Conservation (phyloP, 35 echinoderm and acorn worm species). For the Hemicentrotus pulcherrimus region DNA sequence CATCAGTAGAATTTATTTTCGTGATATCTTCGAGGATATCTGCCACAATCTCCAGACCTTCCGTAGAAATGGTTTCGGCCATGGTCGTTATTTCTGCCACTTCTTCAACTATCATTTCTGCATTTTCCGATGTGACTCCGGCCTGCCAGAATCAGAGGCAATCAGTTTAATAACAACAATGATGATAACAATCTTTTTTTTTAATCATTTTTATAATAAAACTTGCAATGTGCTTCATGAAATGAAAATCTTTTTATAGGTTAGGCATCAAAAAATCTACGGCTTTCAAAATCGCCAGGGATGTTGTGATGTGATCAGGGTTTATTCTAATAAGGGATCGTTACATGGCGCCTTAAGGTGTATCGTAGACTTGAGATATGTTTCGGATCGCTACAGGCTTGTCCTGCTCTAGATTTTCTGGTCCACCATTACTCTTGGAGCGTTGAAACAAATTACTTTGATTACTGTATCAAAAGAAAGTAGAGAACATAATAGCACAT, state of each 20-base stretch:
- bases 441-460: background rate
- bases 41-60: background rate
- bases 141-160: background rate
- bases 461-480: background rate
- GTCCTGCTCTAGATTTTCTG: background rate
- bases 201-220: no score
- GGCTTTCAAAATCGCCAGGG: no score
- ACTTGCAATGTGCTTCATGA: no score
- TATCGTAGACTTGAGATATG: background rate
- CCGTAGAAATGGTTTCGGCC: background rate
- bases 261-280: no score
- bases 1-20: background rate
- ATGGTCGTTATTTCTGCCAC: conserved; percentile 14
- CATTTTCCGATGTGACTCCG: background rate
- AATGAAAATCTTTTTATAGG: no score
- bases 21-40: background rate
- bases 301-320: background rate
- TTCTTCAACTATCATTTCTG: background rate
- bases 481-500: no score
- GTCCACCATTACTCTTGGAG: background rate
- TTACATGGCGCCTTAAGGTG: background rate
- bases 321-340: background rate
- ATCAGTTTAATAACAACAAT: background rate
- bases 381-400: background rate
- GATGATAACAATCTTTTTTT: no score